Conservation (phyloP, 2,888 invertebrate species). For the Diogma glabrata region DNA sequence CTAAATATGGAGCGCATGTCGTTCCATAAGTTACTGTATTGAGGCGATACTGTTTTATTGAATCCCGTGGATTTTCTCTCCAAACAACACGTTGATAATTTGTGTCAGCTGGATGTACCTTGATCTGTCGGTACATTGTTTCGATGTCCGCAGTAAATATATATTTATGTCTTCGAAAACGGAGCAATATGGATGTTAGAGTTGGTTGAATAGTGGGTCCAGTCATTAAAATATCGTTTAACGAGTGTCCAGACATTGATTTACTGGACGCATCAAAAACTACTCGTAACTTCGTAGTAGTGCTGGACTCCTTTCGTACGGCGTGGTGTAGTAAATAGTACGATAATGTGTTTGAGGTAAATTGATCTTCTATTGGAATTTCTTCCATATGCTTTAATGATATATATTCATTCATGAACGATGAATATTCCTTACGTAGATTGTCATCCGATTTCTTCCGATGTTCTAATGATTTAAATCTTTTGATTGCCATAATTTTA, state of each 20-base stretch:
- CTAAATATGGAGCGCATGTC: constrained; percentile 16
- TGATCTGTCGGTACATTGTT: too few relatives aligned
- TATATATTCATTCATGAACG: neutral
- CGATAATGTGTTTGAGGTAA: too few relatives aligned
- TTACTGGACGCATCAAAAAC: neutral
- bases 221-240: too few relatives aligned
- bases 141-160: too few relatives aligned
- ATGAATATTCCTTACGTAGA: neutral
- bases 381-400: neutral
- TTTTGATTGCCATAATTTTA: neutral
- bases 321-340: neutral
- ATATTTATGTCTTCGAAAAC: too few relatives aligned
- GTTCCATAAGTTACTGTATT: constrained; percentile 16
- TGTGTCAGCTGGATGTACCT: too few relatives aligned
- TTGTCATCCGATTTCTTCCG: neutral
- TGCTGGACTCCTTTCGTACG: neutral
- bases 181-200: too few relatives aligned
- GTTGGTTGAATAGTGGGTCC: too few relatives aligned
- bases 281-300: neutral
- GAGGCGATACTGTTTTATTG: constrained; percentile 8
- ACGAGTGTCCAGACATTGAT: too few relatives aligned
- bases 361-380: too few relatives aligned
- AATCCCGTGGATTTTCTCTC: too few relatives aligned
- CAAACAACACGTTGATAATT: too few relatives aligned
- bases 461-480: neutral